Conservation (phyloP, 2,113 vertebrate genomes). For the Grammomys dolichurus region DNA sequence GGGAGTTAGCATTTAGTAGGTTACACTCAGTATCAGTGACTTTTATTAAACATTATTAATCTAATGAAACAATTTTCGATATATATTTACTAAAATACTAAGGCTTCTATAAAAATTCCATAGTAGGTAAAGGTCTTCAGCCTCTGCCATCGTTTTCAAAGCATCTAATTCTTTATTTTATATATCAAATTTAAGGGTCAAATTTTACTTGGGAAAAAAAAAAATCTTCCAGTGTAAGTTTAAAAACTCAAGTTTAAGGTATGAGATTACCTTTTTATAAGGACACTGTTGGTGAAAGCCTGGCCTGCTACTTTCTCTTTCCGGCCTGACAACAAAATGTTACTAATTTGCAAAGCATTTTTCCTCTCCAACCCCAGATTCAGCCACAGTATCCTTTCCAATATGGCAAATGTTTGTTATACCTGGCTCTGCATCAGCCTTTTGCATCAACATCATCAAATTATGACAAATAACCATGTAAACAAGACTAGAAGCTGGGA, state of each 20-base stretch:
- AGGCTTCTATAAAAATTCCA: constrained; percentile 21
- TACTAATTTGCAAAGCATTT: constrained; percentile 14
- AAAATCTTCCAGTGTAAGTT: not conserved
- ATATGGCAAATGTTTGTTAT: not conserved
- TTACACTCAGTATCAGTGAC: not conserved
- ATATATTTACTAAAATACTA: not conserved
- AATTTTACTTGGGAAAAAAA: not conserved
- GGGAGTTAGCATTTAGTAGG: not conserved
- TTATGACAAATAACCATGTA: not conserved
- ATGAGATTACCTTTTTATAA: not conserved
- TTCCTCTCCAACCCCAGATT: not conserved
- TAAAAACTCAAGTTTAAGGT: constrained; percentile 40
- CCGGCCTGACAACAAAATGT: constrained; percentile 5
- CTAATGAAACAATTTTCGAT: constrained; percentile 20
- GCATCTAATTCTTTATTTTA: not conserved
- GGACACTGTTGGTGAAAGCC: not conserved
- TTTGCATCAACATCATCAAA: not conserved
- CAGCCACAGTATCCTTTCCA: not conserved
- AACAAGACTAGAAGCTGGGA: not conserved
- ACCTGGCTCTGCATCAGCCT: not conserved
- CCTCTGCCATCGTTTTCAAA: not conserved
- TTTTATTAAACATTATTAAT: constrained; percentile 21
- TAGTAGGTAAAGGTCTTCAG: not conserved
- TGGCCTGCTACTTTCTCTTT: constrained; percentile 4
- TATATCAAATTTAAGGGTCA: not conserved